A percentile compares a stretch with the other conserved stretches of the same genome.
These are phyloP conservation scores for Drosophila prosaltans DNA, from an alignment of 1,140 invertebrate genomes.

Conservation along the genomic window DNA sequence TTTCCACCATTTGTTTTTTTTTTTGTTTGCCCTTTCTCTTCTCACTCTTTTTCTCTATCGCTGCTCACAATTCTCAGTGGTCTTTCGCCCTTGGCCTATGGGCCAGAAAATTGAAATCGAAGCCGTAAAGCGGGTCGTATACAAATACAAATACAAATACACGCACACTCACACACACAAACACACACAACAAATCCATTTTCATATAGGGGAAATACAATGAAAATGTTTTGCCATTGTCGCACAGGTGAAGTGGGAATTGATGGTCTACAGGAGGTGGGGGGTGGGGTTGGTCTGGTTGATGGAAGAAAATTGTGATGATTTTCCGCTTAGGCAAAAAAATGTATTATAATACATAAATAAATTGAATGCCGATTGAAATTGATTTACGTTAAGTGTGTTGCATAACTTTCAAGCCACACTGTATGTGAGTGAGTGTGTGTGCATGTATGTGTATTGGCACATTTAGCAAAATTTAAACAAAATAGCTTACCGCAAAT, in stretches of 20 bases:
- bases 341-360: constrained; percentile 44
- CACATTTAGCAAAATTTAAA: neutral
- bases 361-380: constrained; percentile 52
- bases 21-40: neutral
- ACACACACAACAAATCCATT: constrained; percentile 34
- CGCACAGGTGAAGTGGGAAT: constrained; percentile 49
- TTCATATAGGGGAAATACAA: constrained; percentile 51
- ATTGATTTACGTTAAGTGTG: constrained; percentile 52
- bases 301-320: constrained; percentile 14
- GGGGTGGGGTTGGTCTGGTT: neutral
- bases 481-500: neutral
- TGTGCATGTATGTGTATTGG: constrained; percentile 11
- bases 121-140: constrained; percentile 61
- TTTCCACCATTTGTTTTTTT: no score
- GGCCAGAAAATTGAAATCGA: constrained; percentile 72
- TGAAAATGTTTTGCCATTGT: constrained; percentile 68
- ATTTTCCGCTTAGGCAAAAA: constrained; percentile 26
- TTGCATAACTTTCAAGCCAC: constrained; percentile 49
- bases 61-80: constrained; percentile 9
- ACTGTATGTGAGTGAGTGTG: constrained; percentile 33
- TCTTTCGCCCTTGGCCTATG: constrained; percentile 38
- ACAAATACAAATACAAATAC: constrained; percentile 30
- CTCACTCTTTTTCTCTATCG: constrained; percentile 7
- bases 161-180: constrained; percentile 7
- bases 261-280: neutral